Evolutionary conservation across 2,113 vertebrate species (phyloP).

Genomic region (Amblyornis subalaris): DNA sequence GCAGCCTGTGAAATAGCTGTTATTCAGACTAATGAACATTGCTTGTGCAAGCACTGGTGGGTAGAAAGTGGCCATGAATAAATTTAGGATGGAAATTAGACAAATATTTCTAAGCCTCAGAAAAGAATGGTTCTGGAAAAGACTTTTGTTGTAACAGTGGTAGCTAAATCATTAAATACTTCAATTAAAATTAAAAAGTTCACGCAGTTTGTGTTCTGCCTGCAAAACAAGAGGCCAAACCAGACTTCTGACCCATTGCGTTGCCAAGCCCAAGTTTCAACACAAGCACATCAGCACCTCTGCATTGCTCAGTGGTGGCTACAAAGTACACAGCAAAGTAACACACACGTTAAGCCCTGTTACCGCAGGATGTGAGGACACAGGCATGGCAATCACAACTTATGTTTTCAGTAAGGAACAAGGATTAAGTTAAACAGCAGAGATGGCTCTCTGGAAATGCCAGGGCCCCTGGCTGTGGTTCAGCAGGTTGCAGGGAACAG

Average conservation of each 20-base stretch:
- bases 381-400: neutral
- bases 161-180: neutral
- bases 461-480: neutral
- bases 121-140: neutral
- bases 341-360: accelerated
- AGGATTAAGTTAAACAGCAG: neutral
- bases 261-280: neutral
- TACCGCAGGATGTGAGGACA: neutral
- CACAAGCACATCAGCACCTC: neutral
- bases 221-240: neutral
- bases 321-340: neutral
- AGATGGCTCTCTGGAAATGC: neutral
- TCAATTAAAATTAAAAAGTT: neutral
- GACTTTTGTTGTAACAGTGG: neutral
- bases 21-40: slow-evolving; percentile 41
- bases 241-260: neutral
- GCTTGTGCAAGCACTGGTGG: neutral
- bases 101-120: neutral
- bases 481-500: neutral
- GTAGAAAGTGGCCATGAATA: slow-evolving; percentile 18
- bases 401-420: neutral
- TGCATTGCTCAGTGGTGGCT: accelerated
- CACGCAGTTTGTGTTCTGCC: neutral
- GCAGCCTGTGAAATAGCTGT: slow-evolving; percentile 43
- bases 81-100: slow-evolving; percentile 25